phyloP scores from a whole-genome alignment of 2,113 vertebrate species.

The Cettia cetti region DNA sequence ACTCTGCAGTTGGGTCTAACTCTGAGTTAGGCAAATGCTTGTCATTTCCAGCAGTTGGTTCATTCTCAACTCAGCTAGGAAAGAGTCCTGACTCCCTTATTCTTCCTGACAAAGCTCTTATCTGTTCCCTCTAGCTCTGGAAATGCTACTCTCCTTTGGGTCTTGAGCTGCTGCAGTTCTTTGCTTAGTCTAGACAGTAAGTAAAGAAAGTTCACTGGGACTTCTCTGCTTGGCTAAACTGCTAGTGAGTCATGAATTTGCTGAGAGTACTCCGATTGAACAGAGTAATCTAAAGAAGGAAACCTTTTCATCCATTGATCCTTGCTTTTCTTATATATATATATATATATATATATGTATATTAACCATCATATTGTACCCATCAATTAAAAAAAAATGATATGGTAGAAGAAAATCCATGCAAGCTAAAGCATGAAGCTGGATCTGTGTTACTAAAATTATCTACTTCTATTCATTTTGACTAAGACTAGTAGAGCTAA shows the following conservation, averaged over 20 bases:
- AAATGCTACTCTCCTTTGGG: not conserved
- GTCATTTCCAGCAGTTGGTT: not conserved
- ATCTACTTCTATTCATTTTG: not conserved
- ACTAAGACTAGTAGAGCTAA: not conserved
- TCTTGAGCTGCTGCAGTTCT: not conserved
- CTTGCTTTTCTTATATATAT: not conserved
- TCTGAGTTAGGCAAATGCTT: not conserved
- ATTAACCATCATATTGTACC: not conserved
- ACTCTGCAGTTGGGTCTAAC: not conserved
- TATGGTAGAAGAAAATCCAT: not conserved
- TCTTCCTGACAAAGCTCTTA: not conserved
- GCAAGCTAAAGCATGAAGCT: not conserved
- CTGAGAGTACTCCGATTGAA: not conserved
- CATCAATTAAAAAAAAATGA: not conserved
- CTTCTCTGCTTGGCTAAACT: not conserved
- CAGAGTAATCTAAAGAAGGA: not conserved
- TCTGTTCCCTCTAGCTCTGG: not conserved
- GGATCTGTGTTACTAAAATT: not conserved
- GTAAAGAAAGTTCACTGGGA: not conserved
- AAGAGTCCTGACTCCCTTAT: not conserved
- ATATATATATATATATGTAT: not conserved
- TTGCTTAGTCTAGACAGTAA: not conserved
- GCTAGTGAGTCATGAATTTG: not conserved
- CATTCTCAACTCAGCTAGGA: not conserved
- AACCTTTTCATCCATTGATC: not conserved